Base-by-base conservation (phyloP, 2,113 vertebrate genomes). In the Coryphaenoides rupestris region DNA sequence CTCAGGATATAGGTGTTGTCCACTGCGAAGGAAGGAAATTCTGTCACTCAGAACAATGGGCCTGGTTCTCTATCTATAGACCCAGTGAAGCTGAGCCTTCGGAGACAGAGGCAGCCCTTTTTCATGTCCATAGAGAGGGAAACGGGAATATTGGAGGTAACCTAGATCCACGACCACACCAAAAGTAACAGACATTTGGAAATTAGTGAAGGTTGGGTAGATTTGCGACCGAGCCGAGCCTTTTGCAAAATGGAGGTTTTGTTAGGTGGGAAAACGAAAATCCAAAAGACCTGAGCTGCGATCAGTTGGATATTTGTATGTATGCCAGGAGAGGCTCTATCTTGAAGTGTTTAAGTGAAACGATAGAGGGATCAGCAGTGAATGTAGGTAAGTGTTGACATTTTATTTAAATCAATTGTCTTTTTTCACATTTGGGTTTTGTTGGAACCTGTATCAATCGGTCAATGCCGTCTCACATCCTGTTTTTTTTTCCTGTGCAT, bases 1-100 rank as follows among this genome's bases (percentile, higher is more conserved):
- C 78, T 81, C 91, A 92, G 91, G 91, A 92, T 92, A 89, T 92
- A 92, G 91, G 91, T 92, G 91, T 92, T 92, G 91, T 92, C 91
- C 90, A 87, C 73, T 75, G 77, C 80, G 82, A 80, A 90, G 91
- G 90, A 91, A 92, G 91, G 90, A 92, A 92, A 92, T 90, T 91
- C 87, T 91, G 91, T 90, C 89, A 91, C 86, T 84, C 77, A 86
- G 89, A 92, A 91, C 90, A 92, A 92, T 92, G 85, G 89, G 78
- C 82, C 87, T 73, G 86, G 77, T 90, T 90, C 90, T 90, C 90
- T 92, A 91, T 91, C 87, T 91, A 92, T 91, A 91, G 90, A 88
- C 77, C 69, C 83, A 86, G 81, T 85, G 74, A 55, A 65, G 28
- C 78, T 53, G 55, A 78, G 76, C 82, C 58, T n/a, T 78, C 70